These are phyloP conservation scores for Diorhabda elongata DNA, from an alignment of 1,140 invertebrate genomes.

Conservation along the genomic window DNA sequence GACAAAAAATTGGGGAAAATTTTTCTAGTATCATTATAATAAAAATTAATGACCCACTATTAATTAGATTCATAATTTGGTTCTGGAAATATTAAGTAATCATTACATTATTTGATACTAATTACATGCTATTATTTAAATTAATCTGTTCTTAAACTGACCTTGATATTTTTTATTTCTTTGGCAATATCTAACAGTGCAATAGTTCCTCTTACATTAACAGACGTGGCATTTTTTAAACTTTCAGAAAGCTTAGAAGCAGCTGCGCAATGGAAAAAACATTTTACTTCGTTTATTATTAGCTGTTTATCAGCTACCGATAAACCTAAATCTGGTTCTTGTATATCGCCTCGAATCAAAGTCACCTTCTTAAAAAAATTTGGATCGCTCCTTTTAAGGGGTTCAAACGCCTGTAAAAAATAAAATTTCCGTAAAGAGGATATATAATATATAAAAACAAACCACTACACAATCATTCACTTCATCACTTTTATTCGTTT, in stretches of 20 bases:
- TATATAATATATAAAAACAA: not conserved
- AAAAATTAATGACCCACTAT: no score
- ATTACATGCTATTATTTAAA: not conserved
- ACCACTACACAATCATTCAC: not conserved
- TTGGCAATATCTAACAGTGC: slow-evolving; percentile 60
- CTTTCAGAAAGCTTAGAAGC: slow-evolving; percentile 68
- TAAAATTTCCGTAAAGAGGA: not conserved
- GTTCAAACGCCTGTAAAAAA: slow-evolving; percentile 23
- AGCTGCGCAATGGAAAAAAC: slow-evolving; percentile 60
- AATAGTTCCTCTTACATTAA: slow-evolving; percentile 65
- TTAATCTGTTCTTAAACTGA: slow-evolving; percentile 4
- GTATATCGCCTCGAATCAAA: slow-evolving; percentile 60
- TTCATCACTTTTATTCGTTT: no score
- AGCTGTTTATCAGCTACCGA: slow-evolving; percentile 53
- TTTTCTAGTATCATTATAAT: no score
- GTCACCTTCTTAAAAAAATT: slow-evolving; percentile 50
- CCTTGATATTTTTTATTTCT: slow-evolving; percentile 63
- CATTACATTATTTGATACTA: no score
- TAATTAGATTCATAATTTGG: no score
- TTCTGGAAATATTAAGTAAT: no score
- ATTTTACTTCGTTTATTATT: slow-evolving; percentile 55
- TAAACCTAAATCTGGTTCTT: slow-evolving; percentile 58
- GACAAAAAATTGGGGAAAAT: no score
- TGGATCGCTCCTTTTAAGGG: slow-evolving; percentile 16
- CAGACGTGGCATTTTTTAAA: slow-evolving; percentile 58